Percentiles rank a stretch among this genome's conserved stretches.
These are phyloP conservation scores for Cerastoderma edule DNA, from an alignment of 2,888 invertebrate genomes.

Conservation along the genomic window DNA sequence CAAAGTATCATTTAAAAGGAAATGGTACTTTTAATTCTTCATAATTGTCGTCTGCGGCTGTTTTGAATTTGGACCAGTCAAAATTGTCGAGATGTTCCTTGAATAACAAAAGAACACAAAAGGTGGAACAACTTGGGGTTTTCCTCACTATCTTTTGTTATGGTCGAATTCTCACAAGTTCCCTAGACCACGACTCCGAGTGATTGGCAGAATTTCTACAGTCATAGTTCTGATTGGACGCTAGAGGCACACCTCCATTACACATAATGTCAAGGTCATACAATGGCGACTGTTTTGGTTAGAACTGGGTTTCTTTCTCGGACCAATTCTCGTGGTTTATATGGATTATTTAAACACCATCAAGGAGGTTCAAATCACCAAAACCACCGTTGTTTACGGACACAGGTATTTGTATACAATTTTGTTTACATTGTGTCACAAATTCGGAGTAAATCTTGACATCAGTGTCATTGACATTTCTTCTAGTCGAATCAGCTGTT, in stretches of 20 bases:
- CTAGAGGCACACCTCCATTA: constrained; percentile 41
- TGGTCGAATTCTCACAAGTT: too few species aligned
- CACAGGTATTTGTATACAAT: constrained; percentile 29
- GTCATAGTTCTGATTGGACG: constrained; percentile 34
- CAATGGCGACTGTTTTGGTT: constrained; percentile 46
- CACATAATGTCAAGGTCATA: constrained; percentile 47
- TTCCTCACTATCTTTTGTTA: too few species aligned
- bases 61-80: too few species aligned
- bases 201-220: constrained; percentile 1
- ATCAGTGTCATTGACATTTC: constrained; percentile 23
- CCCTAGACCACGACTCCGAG: too few species aligned
- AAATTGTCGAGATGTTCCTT: too few species aligned
- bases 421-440: not conserved
- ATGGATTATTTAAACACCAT: constrained; percentile 29
- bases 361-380: constrained; percentile 28
- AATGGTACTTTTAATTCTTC: too few species aligned
- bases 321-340: constrained; percentile 25
- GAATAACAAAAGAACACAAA: too few species aligned
- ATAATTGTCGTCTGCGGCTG: too few species aligned
- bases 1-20: too few species aligned
- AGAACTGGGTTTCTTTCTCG: constrained; percentile 27
- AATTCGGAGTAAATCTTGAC: not conserved
- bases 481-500: constrained; percentile 26
- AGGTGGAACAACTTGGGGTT: too few species aligned
- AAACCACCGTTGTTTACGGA: constrained; percentile 31